phyloP scores from a whole-genome alignment of 2,113 vertebrate genomes.

The Bothrops jararaca region DNA sequence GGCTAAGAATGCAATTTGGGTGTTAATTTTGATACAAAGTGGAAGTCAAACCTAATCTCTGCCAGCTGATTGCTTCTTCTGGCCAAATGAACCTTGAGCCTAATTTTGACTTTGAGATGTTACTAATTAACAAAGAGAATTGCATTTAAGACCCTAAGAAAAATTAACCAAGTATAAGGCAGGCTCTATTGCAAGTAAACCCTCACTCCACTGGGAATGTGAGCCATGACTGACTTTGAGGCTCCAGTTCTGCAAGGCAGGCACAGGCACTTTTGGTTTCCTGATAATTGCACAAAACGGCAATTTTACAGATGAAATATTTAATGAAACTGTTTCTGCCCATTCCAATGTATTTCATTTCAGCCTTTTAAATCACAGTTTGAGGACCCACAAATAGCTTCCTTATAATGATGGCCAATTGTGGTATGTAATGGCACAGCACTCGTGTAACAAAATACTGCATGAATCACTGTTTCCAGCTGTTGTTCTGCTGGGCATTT shows the following conservation, averaged over 20 bases:
- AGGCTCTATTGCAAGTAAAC: conserved; percentile 49
- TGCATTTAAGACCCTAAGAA: conserved; percentile 20
- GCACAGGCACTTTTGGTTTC: conserved; percentile 72
- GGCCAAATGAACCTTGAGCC: conserved; percentile 50
- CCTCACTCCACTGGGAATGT: conserved; percentile 49
- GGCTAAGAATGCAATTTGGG: conserved; percentile 46
- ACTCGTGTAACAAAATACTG: conserved; percentile 22
- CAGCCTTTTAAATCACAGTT: conserved; percentile 29
- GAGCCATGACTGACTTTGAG: conserved; percentile 44
- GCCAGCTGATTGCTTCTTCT: conserved; percentile 51
- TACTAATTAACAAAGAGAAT: conserved; percentile 40
- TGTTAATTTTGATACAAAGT: conserved; percentile 46
- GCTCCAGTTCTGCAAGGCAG: conserved; percentile 50
- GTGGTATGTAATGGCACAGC: conserved; percentile 63
- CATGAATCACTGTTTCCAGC: conserved; percentile 51
- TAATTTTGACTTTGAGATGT: conserved; percentile 47
- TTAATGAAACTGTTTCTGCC: conserved; percentile 11
- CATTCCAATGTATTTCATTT: conserved; percentile 57
- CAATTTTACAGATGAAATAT: background rate
- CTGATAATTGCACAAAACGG: conserved; percentile 59
- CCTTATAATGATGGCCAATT: conserved; percentile 39
- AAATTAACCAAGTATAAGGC: conserved; percentile 45
- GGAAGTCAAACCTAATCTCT: conserved; percentile 45
- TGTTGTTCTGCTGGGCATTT: conserved; percentile 34
- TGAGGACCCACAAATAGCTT: conserved; percentile 56